Evolutionary conservation across 2,797 vertebrate species (phyloP), one percentile per base, ranked within the genome.

Genomic region (Argya squamiceps): DNA sequence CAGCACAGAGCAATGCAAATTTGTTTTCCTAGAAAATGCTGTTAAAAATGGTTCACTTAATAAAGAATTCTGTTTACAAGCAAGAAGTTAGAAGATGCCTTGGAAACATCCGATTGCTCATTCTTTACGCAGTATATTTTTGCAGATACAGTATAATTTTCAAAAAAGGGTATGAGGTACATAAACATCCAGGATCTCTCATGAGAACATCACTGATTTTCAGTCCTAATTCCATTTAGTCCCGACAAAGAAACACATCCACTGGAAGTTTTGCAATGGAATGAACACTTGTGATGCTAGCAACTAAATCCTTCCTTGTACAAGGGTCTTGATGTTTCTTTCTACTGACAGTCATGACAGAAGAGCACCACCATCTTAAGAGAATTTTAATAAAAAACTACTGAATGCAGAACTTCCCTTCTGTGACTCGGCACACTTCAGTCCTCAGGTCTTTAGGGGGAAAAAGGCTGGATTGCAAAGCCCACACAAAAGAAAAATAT

Each of bases 41-140:
- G 67, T 43, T 89, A 52, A 83, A 93, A 91, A 49, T 21, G 4
- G 77, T 56, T 79, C 68, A 50, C 70, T 88, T 92, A 84, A 90
- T 85, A 93, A 88, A 86, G 36, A 92, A 93, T 75, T 73, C 41
- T 80, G 68, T 89, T 95, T 89, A 87, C 64, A 89, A 64, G 87
- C 34, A 83, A 64, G 29, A 47, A 79, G 74, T 39, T n/a, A 43
- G 60, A 87, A 71, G 44, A 87, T 30, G 34, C 67, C 69, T 73
- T 29, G 20, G 55, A 90, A 93, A 39, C 44, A 49, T 82, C n/a
- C 19, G 32, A 75, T 24, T 82, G 43, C 84, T 90, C 41, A 63
- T 92, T 88, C 82, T 76, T 88, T 56, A 81, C 43, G 56, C 46
- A 49, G 20, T 13, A 34, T 34, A 26, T 93, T 90, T 84, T 70